Percentiles rank a stretch among this genome's conserved stretches.
Evolutionary conservation across 2,113 vertebrate species (phyloP).

Genomic region (Arvicanthis niloticus): DNA sequence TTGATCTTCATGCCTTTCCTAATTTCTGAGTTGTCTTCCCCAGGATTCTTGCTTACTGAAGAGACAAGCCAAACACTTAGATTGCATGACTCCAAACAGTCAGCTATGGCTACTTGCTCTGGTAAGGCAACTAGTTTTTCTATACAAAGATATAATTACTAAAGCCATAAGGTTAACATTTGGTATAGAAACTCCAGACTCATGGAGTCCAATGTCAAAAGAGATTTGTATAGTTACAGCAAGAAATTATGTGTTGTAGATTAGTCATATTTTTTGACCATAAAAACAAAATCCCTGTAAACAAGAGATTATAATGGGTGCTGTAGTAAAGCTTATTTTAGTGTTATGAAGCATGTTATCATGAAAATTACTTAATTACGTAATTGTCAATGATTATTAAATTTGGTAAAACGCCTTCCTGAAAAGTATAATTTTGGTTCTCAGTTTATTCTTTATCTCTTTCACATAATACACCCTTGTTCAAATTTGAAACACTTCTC

Average conservation of each 20-base stretch:
- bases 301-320: background rate
- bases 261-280: background rate
- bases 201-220: background rate
- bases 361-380: conserved; percentile 10
- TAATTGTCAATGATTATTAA: conserved; percentile 33
- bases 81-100: background rate
- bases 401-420: background rate
- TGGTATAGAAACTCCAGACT: background rate
- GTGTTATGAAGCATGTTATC: background rate
- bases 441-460: background rate
- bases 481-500: background rate
- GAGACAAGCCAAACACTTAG: background rate
- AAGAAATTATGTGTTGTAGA: background rate
- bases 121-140: background rate
- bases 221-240: background rate
- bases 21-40: conserved; percentile 5
- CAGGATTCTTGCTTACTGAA: background rate
- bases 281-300: conserved; percentile 38
- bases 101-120: background rate
- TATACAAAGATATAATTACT: background rate
- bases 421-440: background rate
- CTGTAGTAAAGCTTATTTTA: conserved; percentile 10
- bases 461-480: background rate
- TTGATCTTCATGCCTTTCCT: background rate
- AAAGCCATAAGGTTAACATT: background rate